phyloP scores from a whole-genome alignment of 2,888 invertebrate genomes.

The Kryphioiulus occultus region DNA sequence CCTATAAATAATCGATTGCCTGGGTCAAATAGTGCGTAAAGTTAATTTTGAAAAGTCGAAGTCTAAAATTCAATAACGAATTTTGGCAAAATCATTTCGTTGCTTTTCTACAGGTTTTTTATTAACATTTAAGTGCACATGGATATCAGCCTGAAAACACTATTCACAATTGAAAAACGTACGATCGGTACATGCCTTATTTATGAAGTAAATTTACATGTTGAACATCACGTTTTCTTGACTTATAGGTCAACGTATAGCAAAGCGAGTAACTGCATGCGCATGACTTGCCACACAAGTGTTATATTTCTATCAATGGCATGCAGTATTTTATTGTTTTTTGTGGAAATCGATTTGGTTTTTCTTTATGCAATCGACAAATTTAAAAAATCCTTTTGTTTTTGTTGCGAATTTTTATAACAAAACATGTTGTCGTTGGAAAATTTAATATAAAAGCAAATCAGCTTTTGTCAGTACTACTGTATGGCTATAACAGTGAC shows the following conservation, averaged over 20 bases:
- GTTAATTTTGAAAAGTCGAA: not conserved
- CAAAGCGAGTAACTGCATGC: not conserved
- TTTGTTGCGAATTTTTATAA: not conserved
- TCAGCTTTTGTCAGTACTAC: not conserved
- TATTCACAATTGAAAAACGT: not conserved
- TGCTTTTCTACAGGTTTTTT: not conserved
- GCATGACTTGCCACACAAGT: not conserved
- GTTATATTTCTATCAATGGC: not conserved
- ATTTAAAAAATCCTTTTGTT: not conserved
- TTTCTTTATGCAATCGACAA: not conserved
- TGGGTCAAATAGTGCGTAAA: not conserved
- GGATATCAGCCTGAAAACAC: not conserved
- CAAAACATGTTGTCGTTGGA: not conserved
- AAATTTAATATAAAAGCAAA: constrained; percentile 8
- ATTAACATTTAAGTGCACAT: not conserved
- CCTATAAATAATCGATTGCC: too few relatives aligned
- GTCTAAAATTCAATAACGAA: not conserved
- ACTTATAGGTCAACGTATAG: not conserved
- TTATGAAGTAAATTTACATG: not conserved
- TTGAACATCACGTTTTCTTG: not conserved
- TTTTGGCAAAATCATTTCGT: not conserved
- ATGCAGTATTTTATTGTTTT: not conserved
- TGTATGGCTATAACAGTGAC: not conserved
- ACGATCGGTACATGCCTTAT: not conserved
- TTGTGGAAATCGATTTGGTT: not conserved